These are phyloP conservation scores for Whitmania pigra DNA, from an alignment of 1,140 invertebrate species.

Conservation along the genomic window DNA sequence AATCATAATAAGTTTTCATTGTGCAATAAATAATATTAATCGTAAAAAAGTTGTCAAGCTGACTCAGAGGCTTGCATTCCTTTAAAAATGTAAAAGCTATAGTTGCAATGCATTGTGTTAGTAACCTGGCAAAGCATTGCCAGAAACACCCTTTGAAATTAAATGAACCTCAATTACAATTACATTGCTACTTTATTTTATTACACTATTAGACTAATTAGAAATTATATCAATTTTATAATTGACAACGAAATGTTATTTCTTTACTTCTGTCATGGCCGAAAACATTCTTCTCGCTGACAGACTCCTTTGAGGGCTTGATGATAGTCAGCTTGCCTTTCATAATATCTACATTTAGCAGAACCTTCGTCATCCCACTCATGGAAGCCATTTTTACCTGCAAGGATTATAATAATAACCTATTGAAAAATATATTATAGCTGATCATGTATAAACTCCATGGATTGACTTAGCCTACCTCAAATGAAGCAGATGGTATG, in stretches of 20 bases:
- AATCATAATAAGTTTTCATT: too few species aligned
- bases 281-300: constrained; percentile 34
- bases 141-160: too few species aligned
- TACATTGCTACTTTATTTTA: too few species aligned
- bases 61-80: too few species aligned
- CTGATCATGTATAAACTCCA: background rate
- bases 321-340: constrained; percentile 35
- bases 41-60: too few species aligned
- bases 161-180: too few species aligned
- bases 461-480: background rate
- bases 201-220: too few species aligned
- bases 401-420: background rate
- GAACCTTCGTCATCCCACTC: constrained; percentile 23
- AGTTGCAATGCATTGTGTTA: too few species aligned
- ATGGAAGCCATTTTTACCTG: constrained; percentile 3
- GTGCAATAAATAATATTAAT: too few species aligned
- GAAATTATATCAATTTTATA: too few species aligned
- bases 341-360: constrained; percentile 36
- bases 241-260: background rate
- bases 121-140: too few species aligned
- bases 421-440: background rate
- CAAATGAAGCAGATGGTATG: constrained; percentile 19
- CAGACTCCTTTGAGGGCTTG: constrained; percentile 35
- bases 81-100: too few species aligned
- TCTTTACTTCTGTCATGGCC: constrained; percentile 38